Evolutionary conservation across 2,797 vertebrate genomes (phyloP), one percentile per base, ranked within the genome.

Genomic region (Epinephelus awoara): DNA sequence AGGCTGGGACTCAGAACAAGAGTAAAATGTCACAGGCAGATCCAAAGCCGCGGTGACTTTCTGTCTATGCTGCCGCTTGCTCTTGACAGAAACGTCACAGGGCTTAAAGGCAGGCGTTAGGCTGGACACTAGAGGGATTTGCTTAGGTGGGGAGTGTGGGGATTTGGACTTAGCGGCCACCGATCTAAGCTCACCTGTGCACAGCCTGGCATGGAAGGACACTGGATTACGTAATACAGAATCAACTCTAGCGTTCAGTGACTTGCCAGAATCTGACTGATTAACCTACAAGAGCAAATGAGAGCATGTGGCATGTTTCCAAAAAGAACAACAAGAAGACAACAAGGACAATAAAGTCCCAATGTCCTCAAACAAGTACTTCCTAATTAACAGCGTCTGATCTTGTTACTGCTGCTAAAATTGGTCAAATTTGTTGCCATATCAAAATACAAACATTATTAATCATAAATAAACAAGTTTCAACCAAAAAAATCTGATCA

Each of bases 81-180:
- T 72, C 68, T 34, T 44, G 78, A 72, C 71, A 80, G 72, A 69
- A 70, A 63, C 57, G 82, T 88, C 86, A 77, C 34, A 10, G 15
- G 69, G 87, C 82, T 94, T 92, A 88, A 51, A 83, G 66, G 64
- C 52, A 79, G 85, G 85, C 55, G 63, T 83, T 70, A 90, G 78
- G 81, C 72, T 84, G 79, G 91, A 90, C 84, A 67, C 82, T 65
- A 15, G 23, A 76, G 72, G 88, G 88, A 92, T 94, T 91, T 90
- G 67, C 83, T 72, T 5, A 79, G 85, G 85, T 85, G 91, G 88
- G 87, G 83, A 56, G 83, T 34, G 55, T 51, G 56, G 51, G 92
- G 94, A 93, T 94, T 93, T 92, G 63, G 77, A 87, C 49, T 93
- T 91, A 91, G 77, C 82, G 64, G 91, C 68, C 66, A 90, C 40